These are phyloP conservation scores for Ameiurus melas DNA, from an alignment of 2,113 vertebrate species.

Conservation along the genomic window DNA sequence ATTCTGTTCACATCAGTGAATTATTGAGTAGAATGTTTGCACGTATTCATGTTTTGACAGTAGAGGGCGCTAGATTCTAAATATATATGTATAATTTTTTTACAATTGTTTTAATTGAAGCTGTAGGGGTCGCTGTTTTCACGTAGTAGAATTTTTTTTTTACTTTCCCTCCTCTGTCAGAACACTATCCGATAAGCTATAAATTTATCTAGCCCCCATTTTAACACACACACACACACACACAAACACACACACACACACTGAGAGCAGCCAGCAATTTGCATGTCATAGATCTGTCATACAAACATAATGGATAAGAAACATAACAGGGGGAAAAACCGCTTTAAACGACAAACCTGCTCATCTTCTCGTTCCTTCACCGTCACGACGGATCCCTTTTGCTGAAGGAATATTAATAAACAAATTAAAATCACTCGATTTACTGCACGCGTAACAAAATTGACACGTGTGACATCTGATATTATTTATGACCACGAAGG, in stretches of 20 bases:
- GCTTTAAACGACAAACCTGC: not conserved
- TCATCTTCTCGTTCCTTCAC: not conserved
- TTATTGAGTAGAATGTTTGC: not conserved
- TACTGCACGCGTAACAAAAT: not conserved
- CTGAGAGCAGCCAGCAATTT: not conserved
- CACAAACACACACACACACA: slow-evolving; percentile 10
- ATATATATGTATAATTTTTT: not conserved
- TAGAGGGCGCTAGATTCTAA: slow-evolving; percentile 25
- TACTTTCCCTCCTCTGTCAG: slow-evolving; percentile 5
- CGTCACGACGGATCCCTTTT: not conserved
- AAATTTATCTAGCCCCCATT: slow-evolving; percentile 8
- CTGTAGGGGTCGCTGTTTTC: slow-evolving; percentile 42
- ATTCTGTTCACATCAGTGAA: not conserved
- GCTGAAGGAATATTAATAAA: not conserved
- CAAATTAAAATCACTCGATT: not conserved
- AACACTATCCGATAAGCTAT: not conserved
- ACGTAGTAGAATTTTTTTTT: not conserved
- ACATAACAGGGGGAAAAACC: not conserved
- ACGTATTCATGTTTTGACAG: not conserved
- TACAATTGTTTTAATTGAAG: not conserved
- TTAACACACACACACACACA: not conserved
- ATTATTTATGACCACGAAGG: not conserved
- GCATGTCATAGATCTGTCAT: slow-evolving; percentile 3
- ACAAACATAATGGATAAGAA: slow-evolving; percentile 15
- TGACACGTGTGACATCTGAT: not conserved